Evolutionary conservation across 2,888 invertebrate genomes (phyloP), one percentile per base, ranked within the genome.

Genomic region (Melolontha melolontha): DNA sequence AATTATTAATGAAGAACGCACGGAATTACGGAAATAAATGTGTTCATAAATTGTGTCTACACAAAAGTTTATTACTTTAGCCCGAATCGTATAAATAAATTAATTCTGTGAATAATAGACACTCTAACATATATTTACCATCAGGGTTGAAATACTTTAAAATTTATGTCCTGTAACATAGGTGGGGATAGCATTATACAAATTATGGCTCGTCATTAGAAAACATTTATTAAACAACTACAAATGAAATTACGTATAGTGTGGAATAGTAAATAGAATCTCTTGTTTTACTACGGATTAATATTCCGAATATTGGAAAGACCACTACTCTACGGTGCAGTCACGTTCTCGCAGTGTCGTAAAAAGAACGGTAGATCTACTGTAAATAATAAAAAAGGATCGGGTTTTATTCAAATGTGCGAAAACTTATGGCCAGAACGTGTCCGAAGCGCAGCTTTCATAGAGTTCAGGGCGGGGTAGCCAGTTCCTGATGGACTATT

Each of bases 341-440:
- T 44, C 59, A 59, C 59, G 59, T 59, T 47, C 44, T 27, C 44
- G 59, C 59, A 14, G 29, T 59, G 59, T 59, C 59, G 59, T 59
- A 59, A 59, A 59, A 59, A 59, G 59, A 59, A 59, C 47, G 59
- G 44, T 29, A 29, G 59, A 59, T 59, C 59, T 44, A 59, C 44
- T 17, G 59, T 59, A 59, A 59, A 59, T 59, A 59, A 59, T 59
- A 59, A 59, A 59, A 59, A 59, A 59, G 59, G 59, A 59, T 59
- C 59, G 59, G 44, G 59, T 59, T 59, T 59, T 59, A 59, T 59
- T 59, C 59, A 59, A 59, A 59, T 59, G 59, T 59, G 59, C 59
- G 59, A 59, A 59, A 59, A 59, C 59, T 59, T 59, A 59, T 44
- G 59, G 29, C 59, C 44, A 59, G 59, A 47, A 59, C 59, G 59